Evolutionary conservation across 1,140 invertebrate genomes (phyloP).

Genomic region (Ostrea denselamellosa): DNA sequence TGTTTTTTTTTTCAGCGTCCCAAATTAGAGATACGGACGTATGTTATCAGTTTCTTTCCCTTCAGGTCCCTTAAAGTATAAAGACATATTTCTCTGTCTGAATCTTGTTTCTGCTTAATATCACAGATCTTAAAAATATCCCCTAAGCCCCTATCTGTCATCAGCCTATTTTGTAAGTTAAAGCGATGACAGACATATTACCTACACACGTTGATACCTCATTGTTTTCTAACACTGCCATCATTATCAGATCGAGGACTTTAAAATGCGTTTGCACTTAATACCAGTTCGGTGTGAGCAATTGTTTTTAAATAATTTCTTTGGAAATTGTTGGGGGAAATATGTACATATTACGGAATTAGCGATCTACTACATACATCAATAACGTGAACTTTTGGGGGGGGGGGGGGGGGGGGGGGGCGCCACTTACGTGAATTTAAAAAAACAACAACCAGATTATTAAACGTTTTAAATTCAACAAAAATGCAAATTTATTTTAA

Average conservation of each 20-base stretch:
- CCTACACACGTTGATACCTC: not conserved
- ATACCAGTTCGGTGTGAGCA: too few species aligned
- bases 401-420: too few species aligned
- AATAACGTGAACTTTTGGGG: too few species aligned
- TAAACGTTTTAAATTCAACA: too few species aligned
- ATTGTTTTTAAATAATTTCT: too few species aligned
- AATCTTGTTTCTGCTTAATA: not conserved
- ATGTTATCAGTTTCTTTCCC: not conserved
- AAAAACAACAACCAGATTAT: too few species aligned
- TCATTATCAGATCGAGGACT: not conserved
- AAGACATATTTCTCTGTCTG: not conserved
- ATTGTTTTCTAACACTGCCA: not conserved
- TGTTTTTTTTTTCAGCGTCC: not conserved
- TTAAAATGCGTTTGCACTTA: constrained; percentile 1
- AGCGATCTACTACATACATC: too few species aligned
- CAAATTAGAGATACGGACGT: too few species aligned
- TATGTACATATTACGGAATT: too few species aligned
- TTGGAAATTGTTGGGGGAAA: too few species aligned
- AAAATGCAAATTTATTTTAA: too few species aligned
- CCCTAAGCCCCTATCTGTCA: not conserved
- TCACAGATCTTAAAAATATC: not conserved
- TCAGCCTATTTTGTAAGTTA: not conserved
- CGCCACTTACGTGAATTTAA: too few species aligned
- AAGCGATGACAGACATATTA: not conserved
- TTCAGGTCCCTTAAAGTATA: not conserved